A percentile compares a stretch with the other conserved stretches of the same genome.
phyloP scores from a whole-genome alignment of 2,113 vertebrate species.

The Crotalus helleri region DNA sequence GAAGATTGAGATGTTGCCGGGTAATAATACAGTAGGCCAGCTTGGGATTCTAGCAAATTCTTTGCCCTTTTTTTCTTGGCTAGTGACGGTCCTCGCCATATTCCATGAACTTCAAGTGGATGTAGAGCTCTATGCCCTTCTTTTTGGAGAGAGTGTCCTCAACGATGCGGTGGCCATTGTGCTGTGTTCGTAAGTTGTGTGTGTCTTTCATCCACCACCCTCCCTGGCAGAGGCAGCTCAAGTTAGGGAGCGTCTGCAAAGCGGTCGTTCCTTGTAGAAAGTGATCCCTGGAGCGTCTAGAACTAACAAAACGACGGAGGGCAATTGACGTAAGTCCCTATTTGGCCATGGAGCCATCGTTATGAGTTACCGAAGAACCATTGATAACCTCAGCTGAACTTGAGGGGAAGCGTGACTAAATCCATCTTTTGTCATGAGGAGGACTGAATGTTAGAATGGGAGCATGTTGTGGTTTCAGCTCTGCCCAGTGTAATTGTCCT shows the following conservation, averaged over 20 bases:
- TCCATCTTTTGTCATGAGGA: not conserved
- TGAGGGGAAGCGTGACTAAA: not conserved
- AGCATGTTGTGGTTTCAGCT: not conserved
- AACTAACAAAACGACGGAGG: no score
- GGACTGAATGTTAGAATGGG: no score
- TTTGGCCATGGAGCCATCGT: not conserved
- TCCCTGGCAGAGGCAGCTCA: no score
- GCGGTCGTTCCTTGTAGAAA: not conserved
- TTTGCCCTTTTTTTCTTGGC: slow-evolving; percentile 40
- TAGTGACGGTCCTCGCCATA: slow-evolving; percentile 98
- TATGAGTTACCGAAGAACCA: not conserved
- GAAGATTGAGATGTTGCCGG: not conserved
- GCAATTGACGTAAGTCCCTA: not conserved
- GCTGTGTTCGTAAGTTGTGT: slow-evolving; percentile 91
- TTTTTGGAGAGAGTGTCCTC: slow-evolving; percentile 97
- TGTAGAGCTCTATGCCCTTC: slow-evolving; percentile 91
- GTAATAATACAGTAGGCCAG: not conserved
- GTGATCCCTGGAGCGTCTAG: not conserved
- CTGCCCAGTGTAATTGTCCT: not conserved
- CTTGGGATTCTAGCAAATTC: slow-evolving; percentile 26
- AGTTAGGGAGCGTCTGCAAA: not conserved
- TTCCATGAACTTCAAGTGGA: slow-evolving; percentile 98
- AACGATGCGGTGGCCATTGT: slow-evolving; percentile 97
- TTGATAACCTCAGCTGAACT: not conserved
- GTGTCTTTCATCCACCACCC: not conserved